These are phyloP conservation scores for Phymanthus crucifer DNA, from an alignment of 92 coral and sea anemone genomes.

Conservation along the genomic window DNA sequence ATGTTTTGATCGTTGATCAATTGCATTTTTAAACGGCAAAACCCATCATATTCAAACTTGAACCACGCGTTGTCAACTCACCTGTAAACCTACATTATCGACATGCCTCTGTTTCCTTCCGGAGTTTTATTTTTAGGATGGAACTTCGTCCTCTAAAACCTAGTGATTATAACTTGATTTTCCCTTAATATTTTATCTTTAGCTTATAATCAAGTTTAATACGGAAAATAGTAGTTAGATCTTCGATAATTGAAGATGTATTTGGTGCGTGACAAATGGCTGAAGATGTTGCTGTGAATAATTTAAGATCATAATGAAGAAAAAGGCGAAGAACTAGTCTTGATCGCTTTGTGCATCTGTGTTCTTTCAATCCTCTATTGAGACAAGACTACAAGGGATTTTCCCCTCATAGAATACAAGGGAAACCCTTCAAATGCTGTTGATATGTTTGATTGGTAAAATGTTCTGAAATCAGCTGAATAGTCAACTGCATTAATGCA, in stretches of 20 bases:
- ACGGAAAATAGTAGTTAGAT: neutral
- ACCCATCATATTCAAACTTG: neutral
- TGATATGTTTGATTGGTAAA: neutral
- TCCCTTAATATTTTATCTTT: neutral
- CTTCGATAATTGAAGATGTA: neutral
- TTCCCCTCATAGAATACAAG: neutral
- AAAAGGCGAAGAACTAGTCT: neutral
- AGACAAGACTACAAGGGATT: neutral
- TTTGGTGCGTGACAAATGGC: neutral
- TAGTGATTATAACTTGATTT: neutral
- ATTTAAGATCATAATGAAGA: neutral
- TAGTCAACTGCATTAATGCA: neutral
- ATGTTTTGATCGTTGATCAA: neutral
- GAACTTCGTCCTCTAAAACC: neutral
- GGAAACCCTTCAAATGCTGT: neutral
- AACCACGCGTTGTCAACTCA: neutral
- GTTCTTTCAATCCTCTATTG: neutral
- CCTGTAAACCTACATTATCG: neutral
- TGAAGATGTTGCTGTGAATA: neutral
- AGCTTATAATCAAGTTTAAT: neutral
- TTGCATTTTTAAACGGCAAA: neutral
- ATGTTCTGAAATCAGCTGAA: no score
- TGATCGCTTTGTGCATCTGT: neutral
- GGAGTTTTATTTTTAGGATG: neutral
- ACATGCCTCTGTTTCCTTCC: constrained; percentile 3